A percentile compares a stretch with the other conserved stretches of the same genome.
phyloP scores from a whole-genome alignment of 2,113 vertebrate species.

The Coryphaenoides rupestris region DNA sequence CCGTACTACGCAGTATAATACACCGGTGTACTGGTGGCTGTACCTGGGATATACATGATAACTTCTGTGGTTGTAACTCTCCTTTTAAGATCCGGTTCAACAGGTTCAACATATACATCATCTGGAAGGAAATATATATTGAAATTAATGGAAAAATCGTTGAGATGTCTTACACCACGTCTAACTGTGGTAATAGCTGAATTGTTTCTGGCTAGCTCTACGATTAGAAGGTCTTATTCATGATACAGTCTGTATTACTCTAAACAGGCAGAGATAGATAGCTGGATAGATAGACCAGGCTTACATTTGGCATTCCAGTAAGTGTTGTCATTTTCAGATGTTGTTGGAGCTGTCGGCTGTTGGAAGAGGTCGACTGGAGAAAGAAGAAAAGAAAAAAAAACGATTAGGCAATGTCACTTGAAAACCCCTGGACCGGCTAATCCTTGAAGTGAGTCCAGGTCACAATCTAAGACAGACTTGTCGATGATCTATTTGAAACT shows the following conservation, averaged over 20 bases:
- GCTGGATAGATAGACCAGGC: conserved; percentile 12
- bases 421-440: too few species aligned
- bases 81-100: conserved; percentile 13
- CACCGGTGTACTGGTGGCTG: background rate
- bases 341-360: conserved; percentile 11
- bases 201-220: too few species aligned
- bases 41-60: conserved; percentile 72
- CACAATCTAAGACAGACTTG: too few species aligned
- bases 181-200: too few species aligned
- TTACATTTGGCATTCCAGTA: conserved; percentile 42
- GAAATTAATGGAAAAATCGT: too few species aligned
- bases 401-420: background rate
- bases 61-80: conserved; percentile 46
- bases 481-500: too few species aligned
- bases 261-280: background rate
- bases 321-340: conserved; percentile 29
- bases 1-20: background rate
- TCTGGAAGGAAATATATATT: too few species aligned
- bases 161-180: too few species aligned
- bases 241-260: too few species aligned
- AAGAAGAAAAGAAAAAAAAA: background rate
- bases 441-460: too few species aligned
- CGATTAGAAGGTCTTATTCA: too few species aligned
- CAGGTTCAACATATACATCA: too few species aligned
- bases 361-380: conserved; percentile 9